Base-by-base conservation (phyloP, 2,113 vertebrate genomes). In the Theristicus caerulescens region DNA sequence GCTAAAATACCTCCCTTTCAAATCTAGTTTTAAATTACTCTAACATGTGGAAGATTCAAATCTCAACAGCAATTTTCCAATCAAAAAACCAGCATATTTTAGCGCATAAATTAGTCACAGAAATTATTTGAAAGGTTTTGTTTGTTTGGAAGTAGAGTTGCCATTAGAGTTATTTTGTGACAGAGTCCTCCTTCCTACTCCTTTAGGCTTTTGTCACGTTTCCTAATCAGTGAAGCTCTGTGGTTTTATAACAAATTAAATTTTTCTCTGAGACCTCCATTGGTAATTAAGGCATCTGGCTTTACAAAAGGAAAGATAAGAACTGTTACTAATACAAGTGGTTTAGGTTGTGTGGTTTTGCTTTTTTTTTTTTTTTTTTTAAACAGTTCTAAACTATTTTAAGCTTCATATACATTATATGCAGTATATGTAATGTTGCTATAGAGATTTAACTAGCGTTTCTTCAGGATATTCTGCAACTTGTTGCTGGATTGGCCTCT, bases 281-380 rank as follows among this genome's bases (percentile, higher is more conserved):
- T 36, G 42, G 34, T 62, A 93, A 59, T 96, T 96, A 97, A 97
- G 95, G 96, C 95, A 95, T 69, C 42, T 64, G 64, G 93, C 55
- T 94, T 94, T 93, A 90, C 29, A 62, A 85, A 85, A 93, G 52
- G 16, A 89, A 95, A 82, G 14, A 3, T 47, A 79, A 89, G 44
- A 87, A 78, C 22, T 6, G 7, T 59, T 55, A 73, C 13, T 51
- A 74, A 74, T 44, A 72, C 1, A 61, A 83, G 12, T 15, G 16
- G 2, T 51, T 40, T 58, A 24, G 11, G 54, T n/a, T 51, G 24
- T 12, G 18, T 49, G 13, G 3, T 10, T 22, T 46, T 62, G 40
- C 11, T 11, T 20, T 19, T 21, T 36, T 38, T 27, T 16, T 26
- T 44, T 27, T 4, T 34, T 71, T 44, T 25, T 54, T 57, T 34